Evolutionary conservation across 2,797 vertebrate species (phyloP).

Genomic region (Lophius americanus): DNA sequence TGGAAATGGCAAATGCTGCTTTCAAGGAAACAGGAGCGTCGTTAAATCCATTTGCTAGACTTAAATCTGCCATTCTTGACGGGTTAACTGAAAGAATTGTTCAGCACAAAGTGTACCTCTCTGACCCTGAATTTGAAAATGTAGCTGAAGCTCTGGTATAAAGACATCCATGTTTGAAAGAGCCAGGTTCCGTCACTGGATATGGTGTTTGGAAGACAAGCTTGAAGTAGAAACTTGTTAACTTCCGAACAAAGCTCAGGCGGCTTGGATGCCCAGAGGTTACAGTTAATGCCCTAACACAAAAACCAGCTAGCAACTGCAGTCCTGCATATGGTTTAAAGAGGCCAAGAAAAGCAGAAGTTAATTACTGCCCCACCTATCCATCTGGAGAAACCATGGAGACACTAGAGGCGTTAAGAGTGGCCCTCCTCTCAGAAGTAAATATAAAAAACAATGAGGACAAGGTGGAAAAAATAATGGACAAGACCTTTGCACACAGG

Average conservation of each 20-base stretch:
- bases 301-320: neutral
- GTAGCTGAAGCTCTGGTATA: neutral
- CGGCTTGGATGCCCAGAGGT: neutral
- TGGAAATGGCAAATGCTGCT: neutral
- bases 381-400: neutral
- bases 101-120: conserved; percentile 22
- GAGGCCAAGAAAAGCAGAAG: conserved; percentile 17
- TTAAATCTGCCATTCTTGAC: conserved; percentile 9
- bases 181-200: conserved; percentile 11
- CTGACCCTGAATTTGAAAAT: neutral
- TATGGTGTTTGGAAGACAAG: conserved; percentile 14
- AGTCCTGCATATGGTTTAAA: conserved; percentile 16
- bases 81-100: neutral
- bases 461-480: conserved; percentile 1
- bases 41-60: neutral
- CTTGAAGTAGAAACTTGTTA: conserved; percentile 11
- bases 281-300: no score
- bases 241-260: neutral
- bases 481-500: conserved; percentile 1
- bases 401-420: conserved; percentile 6
- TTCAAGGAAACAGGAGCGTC: neutral
- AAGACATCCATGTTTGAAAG: conserved; percentile 16
- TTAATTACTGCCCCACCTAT: conserved; percentile 8
- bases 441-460: neutral
- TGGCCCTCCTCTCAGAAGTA: neutral